phyloP scores from a whole-genome alignment of 2,113 vertebrate genomes.

The Cochlearius cochlearius region DNA sequence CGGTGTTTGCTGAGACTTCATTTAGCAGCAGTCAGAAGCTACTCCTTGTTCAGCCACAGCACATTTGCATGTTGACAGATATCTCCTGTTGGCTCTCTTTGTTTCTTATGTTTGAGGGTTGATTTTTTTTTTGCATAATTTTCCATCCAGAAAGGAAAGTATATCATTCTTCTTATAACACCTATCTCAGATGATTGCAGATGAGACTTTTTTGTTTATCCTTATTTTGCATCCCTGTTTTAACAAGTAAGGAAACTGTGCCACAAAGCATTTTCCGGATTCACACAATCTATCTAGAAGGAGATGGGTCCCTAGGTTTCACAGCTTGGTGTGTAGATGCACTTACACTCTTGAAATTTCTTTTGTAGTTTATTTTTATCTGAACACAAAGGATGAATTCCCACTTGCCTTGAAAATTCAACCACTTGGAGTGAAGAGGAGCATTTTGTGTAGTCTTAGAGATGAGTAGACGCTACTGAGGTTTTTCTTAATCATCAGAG shows the following conservation, averaged over 20 bases:
- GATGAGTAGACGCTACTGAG: slow-evolving; percentile 9
- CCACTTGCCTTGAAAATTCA: neutral
- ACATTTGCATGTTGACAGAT: slow-evolving; percentile 2
- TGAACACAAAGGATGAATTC: slow-evolving; percentile 1
- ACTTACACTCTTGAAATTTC: neutral
- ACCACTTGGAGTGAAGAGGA: neutral
- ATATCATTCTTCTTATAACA: neutral
- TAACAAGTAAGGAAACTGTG: neutral
- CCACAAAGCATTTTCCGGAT: neutral
- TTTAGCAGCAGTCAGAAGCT: neutral
- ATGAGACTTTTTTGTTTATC: neutral
- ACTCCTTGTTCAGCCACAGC: neutral
- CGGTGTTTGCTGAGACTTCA: neutral
- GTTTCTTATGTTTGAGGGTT: neutral
- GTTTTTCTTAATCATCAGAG: slow-evolving; percentile 25
- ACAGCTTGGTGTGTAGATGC: neutral
- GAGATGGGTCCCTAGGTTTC: neutral
- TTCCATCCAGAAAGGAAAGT: neutral
- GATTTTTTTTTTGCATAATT: neutral
- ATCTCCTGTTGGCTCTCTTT: neutral
- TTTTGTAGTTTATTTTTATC: slow-evolving; percentile 26
- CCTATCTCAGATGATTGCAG: neutral
- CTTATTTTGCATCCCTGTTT: neutral
- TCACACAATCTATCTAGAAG: neutral
- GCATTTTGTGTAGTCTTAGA: neutral